These are phyloP conservation scores for Psittacula echo DNA, from an alignment of 2,797 vertebrate species.

Conservation along the genomic window DNA sequence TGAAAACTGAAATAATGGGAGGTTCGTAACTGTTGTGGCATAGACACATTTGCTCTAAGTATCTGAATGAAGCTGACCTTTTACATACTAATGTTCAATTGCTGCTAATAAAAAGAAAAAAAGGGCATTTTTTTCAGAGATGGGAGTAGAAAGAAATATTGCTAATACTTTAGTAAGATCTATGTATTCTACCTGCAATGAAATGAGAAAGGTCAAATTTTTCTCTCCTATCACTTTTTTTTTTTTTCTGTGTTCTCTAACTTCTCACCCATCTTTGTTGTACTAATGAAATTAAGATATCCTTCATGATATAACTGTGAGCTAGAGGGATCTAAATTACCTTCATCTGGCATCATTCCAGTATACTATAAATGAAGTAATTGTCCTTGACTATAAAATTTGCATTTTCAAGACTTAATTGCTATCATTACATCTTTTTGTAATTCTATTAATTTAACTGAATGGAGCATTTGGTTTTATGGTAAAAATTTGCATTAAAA, in stretches of 20 bases:
- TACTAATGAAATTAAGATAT: slow-evolving; percentile 91
- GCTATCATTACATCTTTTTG: slow-evolving; percentile 99
- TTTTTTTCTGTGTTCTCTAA: slow-evolving; percentile 73
- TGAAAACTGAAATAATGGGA: not conserved
- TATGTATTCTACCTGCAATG: slow-evolving; percentile 74
- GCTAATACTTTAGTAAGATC: slow-evolving; percentile 79
- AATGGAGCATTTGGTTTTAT: slow-evolving; percentile 99
- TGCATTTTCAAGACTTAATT: slow-evolving; percentile 99
- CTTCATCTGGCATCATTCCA: slow-evolving; percentile 99
- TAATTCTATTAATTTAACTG: slow-evolving; percentile 99
- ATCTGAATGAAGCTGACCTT: slow-evolving; percentile 57
- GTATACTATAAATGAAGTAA: slow-evolving; percentile 99
- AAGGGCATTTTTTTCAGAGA: slow-evolving; percentile 29
- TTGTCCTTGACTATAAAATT: slow-evolving; percentile 99
- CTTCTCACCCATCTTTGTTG: slow-evolving; percentile 82
- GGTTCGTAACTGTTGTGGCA: not conserved
- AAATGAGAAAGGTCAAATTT: slow-evolving; percentile 83
- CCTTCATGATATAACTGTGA: slow-evolving; percentile 99
- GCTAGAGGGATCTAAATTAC: slow-evolving; percentile 98
- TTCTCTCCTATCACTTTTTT: slow-evolving; percentile 63
- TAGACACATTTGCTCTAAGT: not conserved
- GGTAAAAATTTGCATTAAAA: slow-evolving; percentile 99
- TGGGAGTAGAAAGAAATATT: slow-evolving; percentile 69
- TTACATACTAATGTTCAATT: slow-evolving; percentile 46
- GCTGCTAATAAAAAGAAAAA: slow-evolving; percentile 55